Base-by-base conservation (phyloP, 2,888 invertebrate genomes). In the Platerodrilus igneus region DNA sequence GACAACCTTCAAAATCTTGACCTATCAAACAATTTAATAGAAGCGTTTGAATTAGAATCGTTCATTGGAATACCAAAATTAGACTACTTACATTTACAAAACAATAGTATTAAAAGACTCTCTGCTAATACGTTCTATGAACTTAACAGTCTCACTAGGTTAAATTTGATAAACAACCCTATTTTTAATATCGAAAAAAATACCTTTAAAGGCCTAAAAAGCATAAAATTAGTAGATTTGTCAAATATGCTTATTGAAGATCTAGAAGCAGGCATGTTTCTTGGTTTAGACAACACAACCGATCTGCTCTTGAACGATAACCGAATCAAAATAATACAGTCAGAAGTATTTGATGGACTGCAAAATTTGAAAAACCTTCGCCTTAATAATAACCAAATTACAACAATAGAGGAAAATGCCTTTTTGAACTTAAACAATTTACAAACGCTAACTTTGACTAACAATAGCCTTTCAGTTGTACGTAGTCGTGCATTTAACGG, bases 311-410 rank as follows among this genome's bases (percentile, higher is more conserved):
- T 39, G n/a, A 33, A 28, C 25, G 62, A 63, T 40, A 51, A 47
- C n/a, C 53, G 9, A 9, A 27, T 39, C 2, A 15, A 9, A 3
- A n/a, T 3, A 5, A 14, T 39, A 16, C 3, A 13, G 10, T 48
- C 48, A 37, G 50, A 52, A 31, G 55, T 59, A 41, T 51, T 51
- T 11, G 53, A 59, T 47, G 50, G 55, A 20, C 53, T 58, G 37
- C 54, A 53, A 32, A 55, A 56, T 6, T 45, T 66, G 10, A 42
- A 48, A 16, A 41, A 56, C 32, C 43, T 66, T 17, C 62, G 64
- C 49, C 27, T 67, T 28, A 56, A 55, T 35, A 44, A 52, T 27
- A 68, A 67, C 48, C 9, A 7, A 18, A 22, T 42, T 15, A 6
- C 15, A 0, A 20, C 3, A 1, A 28, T 42, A 6, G 2, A 6